Conservation (phyloP, 2,113 vertebrate species). For the Rhinoderma darwinii region DNA sequence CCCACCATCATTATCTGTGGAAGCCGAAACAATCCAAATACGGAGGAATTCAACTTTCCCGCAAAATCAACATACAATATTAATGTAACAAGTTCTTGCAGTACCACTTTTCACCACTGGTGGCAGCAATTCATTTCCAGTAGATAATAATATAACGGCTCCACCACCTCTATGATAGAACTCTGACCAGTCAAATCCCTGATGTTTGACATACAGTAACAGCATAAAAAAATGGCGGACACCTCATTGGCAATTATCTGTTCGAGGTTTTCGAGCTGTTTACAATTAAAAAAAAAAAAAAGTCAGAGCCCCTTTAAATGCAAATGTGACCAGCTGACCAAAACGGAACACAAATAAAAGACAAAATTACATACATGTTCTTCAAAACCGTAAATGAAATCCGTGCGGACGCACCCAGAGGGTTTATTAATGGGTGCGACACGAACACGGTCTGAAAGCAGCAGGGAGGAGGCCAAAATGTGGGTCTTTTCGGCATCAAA, state of each 20-base stretch:
- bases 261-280: too few relatives aligned
- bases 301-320: neutral
- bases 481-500: constrained; percentile 18
- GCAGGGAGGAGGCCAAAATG: neutral
- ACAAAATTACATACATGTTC: too few relatives aligned
- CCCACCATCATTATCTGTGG: too few relatives aligned
- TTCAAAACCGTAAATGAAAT: too few relatives aligned
- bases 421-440: constrained; percentile 14
- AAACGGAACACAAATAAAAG: too few relatives aligned
- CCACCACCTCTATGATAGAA: neutral
- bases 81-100: neutral
- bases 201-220: neutral
- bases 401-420: neutral
- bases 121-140: neutral
- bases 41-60: neutral
- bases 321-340: too few relatives aligned
- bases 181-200: neutral
- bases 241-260: too few relatives aligned
- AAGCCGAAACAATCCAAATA: neutral
- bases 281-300: too few relatives aligned
- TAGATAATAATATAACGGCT: neutral
- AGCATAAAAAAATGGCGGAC: neutral
- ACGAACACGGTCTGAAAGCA: neutral
- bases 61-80: too few relatives aligned
- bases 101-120: neutral